Base-by-base conservation (phyloP, 2,888 invertebrate genomes). In the Drosophila flavopinicola region DNA sequence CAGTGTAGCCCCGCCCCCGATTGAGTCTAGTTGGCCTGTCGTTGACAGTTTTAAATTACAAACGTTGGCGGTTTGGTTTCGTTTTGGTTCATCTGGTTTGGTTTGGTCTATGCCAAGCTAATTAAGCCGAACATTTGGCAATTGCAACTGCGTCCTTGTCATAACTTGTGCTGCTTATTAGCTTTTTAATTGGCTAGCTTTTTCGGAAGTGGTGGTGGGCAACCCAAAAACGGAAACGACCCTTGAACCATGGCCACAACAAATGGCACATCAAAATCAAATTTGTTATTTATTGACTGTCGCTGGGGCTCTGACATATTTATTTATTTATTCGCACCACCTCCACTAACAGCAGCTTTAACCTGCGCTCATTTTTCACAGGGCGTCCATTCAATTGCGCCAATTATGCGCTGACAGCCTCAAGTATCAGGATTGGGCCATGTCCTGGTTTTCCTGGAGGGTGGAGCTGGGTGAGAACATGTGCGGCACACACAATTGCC, bases 21-120 rank as follows among this genome's bases (percentile, higher is more conserved):
- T 27, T 37, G n/a, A 24, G 58, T 29, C 44, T 35, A 30, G 30
- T 39, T 32, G 60, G 60, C 47, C 73, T 85, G 78, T 11, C 75
- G 88, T 39, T 87, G 86, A 87, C 86, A 87, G 86, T 87, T 87
- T 87, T 73, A 88, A 87, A 82, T 87, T 87, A 84, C 88, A 73
- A 83, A 74, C 66, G 75, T 63, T 77, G 72, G 71, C 65, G 66
- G 64, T 60, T 64, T 64, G 45, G 66, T 44, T 64, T 41, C 47
- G 44, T 23, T 44, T 35, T 44, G 48, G 45, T 67, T 52, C 30
- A 41, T 51, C 42, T 51, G 70, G 51, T 37, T 32, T 20, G 20
- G 20, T 20, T 13, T 41, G 32, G 37, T 37, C 33, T 44, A 51
- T 11, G 59, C 52, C 54, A 13, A 54, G 52, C 84, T 85, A 79